Conservation (phyloP, 2,888 invertebrate species). For the Carcina quercana region DNA sequence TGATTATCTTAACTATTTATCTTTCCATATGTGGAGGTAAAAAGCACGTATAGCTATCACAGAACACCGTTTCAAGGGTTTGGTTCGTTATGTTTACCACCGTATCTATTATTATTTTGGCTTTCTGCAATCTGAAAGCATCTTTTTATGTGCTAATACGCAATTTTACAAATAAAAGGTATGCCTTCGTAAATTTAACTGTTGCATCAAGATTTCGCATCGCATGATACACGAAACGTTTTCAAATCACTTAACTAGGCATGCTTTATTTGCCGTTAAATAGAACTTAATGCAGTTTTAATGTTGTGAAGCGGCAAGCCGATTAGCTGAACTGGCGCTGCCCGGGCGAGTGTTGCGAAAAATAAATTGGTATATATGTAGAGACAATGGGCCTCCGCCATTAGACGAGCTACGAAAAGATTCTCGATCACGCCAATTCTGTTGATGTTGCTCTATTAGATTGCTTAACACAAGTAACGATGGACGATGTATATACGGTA, state of each 20-base stretch:
- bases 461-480: conserved; percentile 22
- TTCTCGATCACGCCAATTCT: conserved; percentile 35
- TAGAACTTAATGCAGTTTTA: conserved; percentile 65
- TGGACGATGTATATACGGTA: no score
- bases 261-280: conserved; percentile 49
- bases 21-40: no score
- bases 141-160: no score
- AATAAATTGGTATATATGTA: conserved; percentile 38
- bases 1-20: no score
- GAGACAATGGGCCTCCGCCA: conserved; percentile 43
- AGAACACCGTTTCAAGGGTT: no score
- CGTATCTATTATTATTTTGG: no score
- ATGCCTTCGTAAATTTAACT: no score
- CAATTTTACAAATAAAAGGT: no score
- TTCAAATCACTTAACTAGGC: conserved; percentile 52
- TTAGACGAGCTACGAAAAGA: conserved; percentile 31
- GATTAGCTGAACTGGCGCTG: conserved; percentile 46
- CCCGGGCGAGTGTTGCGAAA: conserved; percentile 41
- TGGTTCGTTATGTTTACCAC: no score
- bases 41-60: no score
- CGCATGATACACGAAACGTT: conserved; percentile 41
- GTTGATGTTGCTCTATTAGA: conserved; percentile 37
- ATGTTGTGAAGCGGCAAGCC: conserved; percentile 51
- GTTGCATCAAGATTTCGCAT: conserved; percentile 27
- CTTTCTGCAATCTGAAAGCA: no score